A percentile compares a stretch with the other conserved stretches of the same genome.
phyloP scores from a whole-genome alignment of 2,888 invertebrate genomes.

The Prosopocoilus inquinatus region DNA sequence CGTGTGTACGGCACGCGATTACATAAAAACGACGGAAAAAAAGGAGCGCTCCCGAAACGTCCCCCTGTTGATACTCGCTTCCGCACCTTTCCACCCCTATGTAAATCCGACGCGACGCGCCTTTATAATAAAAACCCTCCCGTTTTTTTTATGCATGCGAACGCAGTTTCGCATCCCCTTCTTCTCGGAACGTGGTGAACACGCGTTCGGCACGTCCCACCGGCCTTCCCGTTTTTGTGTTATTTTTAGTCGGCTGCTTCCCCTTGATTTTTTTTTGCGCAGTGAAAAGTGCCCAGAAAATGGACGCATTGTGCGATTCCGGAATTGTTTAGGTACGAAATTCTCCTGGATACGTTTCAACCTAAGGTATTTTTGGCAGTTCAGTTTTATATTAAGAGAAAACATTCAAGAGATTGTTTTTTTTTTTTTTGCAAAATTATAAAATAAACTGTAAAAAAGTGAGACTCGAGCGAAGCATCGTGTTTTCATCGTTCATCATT shows the following conservation, averaged over 20 bases:
- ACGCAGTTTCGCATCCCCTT: slow-evolving; percentile 21
- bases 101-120: slow-evolving; percentile 24
- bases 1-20: background rate
- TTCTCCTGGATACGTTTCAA: too few species aligned
- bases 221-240: slow-evolving; percentile 32
- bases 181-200: slow-evolving; percentile 31
- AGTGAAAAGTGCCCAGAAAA: slow-evolving; percentile 29
- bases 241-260: slow-evolving; percentile 31
- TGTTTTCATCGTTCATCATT: too few species aligned
- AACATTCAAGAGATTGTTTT: too few species aligned
- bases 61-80: slow-evolving; percentile 17
- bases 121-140: slow-evolving; percentile 25
- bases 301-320: slow-evolving; percentile 22
- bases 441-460: too few species aligned
- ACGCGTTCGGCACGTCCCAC: slow-evolving; percentile 32
- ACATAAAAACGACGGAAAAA: background rate
- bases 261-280: slow-evolving; percentile 28
- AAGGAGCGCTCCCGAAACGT: slow-evolving; percentile 6
- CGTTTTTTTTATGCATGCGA: slow-evolving; percentile 24
- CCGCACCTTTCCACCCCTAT: slow-evolving; percentile 25
- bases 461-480: too few species aligned
- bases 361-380: too few species aligned
- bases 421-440: too few species aligned
- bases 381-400: too few species aligned
- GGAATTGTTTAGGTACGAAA: too few species aligned